A percentile compares a stretch with the other conserved stretches of the same genome.
Conservation (phyloP, 2,888 invertebrate species). For the Napeogenes sylphis region DNA sequence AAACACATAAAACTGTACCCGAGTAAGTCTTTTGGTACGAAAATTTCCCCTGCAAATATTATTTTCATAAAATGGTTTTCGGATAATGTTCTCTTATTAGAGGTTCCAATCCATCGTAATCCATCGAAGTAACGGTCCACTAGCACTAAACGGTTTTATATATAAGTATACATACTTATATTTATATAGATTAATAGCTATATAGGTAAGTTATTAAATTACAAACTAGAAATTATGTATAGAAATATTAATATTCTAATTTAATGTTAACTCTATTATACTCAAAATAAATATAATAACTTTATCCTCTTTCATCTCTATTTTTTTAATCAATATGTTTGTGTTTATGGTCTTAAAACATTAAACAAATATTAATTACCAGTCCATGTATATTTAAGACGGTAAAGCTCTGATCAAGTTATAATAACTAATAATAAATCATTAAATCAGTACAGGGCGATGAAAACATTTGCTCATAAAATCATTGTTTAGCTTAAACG, state of each 20-base stretch:
- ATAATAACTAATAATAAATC: constrained; percentile 22
- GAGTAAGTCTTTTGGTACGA: constrained; percentile 59
- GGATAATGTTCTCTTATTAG: constrained; percentile 65
- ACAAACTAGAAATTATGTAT: too few species aligned
- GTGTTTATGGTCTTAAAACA: too few species aligned
- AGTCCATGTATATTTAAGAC: too few species aligned
- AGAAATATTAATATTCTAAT: too few species aligned
- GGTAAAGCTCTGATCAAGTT: neutral
- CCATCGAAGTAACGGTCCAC: constrained; percentile 30
- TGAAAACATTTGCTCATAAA: constrained; percentile 30
- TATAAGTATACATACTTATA: neutral
- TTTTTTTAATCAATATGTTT: too few species aligned
- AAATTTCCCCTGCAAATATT: constrained; percentile 62
- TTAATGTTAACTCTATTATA: too few species aligned
- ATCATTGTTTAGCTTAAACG: constrained; percentile 62
- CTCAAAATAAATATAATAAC: neutral
- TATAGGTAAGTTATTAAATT: too few species aligned
- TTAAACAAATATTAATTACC: too few species aligned
- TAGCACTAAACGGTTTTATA: neutral
- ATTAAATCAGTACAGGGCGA: constrained; percentile 21
- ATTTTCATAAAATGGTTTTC: constrained; percentile 63
- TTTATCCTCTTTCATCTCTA: too few species aligned
- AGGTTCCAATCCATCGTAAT: constrained; percentile 55
- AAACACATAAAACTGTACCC: constrained; percentile 67
- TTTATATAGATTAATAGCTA: too few species aligned